phyloP scores from a whole-genome alignment of 2,888 invertebrate species.

The Habroteleia sp. region DNA sequence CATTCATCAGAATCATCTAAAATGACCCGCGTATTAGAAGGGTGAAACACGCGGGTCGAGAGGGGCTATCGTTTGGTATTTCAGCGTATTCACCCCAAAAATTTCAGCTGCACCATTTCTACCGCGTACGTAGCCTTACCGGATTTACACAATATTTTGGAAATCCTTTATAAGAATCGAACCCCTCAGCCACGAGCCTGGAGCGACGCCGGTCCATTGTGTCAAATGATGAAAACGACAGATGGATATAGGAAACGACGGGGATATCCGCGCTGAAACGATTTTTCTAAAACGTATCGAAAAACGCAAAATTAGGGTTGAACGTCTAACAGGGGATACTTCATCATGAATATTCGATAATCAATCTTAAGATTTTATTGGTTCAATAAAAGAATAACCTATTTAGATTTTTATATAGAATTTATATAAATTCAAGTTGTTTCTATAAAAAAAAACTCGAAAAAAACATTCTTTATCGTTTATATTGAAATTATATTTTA shows the following conservation, averaged over 20 bases:
- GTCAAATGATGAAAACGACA: slow-evolving; percentile 71
- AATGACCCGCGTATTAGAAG: slow-evolving; percentile 66
- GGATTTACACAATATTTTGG: slow-evolving; percentile 82
- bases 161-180: slow-evolving; percentile 78
- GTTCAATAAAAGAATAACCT: slow-evolving; percentile 1
- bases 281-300: slow-evolving; percentile 73
- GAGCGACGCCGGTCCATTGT: slow-evolving; percentile 66
- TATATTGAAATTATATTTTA: too few species aligned
- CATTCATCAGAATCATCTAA: slow-evolving; percentile 56
- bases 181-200: slow-evolving; percentile 60
- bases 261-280: slow-evolving; percentile 57
- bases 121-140: slow-evolving; percentile 65
- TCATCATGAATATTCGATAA: slow-evolving; percentile 53
- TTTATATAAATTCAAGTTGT: too few species aligned
- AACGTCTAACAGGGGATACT: slow-evolving; percentile 42
- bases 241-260: slow-evolving; percentile 69
- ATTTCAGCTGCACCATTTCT: slow-evolving; percentile 76
- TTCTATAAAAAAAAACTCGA: not conserved
- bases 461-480: too few species aligned
- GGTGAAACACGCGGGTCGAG: slow-evolving; percentile 49
- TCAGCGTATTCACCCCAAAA: slow-evolving; percentile 76
- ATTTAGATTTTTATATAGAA: too few species aligned
- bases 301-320: slow-evolving; percentile 78
- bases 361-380: slow-evolving; percentile 10
- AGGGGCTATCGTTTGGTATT: slow-evolving; percentile 64